phyloP scores from a whole-genome alignment of 2,113 vertebrate species.

The Engraulis encrasicolus region DNA sequence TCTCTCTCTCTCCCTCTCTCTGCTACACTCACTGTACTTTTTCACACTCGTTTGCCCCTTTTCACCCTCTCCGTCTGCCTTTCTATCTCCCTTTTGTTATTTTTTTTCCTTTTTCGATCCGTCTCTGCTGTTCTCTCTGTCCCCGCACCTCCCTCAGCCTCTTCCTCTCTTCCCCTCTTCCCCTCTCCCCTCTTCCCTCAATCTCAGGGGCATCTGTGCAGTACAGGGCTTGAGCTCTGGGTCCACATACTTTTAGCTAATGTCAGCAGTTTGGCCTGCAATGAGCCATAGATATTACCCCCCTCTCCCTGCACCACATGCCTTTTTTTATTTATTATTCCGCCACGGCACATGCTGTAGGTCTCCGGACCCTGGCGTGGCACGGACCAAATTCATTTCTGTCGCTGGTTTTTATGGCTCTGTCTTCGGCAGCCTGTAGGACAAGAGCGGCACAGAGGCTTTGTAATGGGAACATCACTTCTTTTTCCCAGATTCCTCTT shows the following conservation, averaged over 20 bases:
- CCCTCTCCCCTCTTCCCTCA: slow-evolving; percentile 32
- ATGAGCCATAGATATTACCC: slow-evolving; percentile 54
- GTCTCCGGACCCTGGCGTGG: slow-evolving; percentile 43
- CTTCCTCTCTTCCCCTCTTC: slow-evolving; percentile 1
- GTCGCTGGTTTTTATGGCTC: slow-evolving; percentile 50
- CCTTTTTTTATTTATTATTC: slow-evolving; percentile 51
- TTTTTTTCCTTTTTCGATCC: not conserved
- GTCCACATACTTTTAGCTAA: slow-evolving; percentile 51
- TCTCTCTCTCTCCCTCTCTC: not conserved
- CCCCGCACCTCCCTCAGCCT: slow-evolving; percentile 33
- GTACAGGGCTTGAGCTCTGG: slow-evolving; percentile 43
- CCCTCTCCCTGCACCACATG: slow-evolving; percentile 20
- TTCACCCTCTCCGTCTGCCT: not conserved
- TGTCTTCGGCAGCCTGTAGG: slow-evolving; percentile 18
- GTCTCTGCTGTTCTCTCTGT: slow-evolving; percentile 14
- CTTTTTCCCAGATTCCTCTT: slow-evolving; percentile 26
- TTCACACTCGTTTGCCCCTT: not conserved
- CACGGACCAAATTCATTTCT: slow-evolving; percentile 51
- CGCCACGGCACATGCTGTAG: slow-evolving; percentile 46
- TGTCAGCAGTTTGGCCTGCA: slow-evolving; percentile 59
- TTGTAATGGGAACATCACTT: slow-evolving; percentile 47
- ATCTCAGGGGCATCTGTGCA: slow-evolving; percentile 50
- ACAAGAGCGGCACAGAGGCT: slow-evolving; percentile 19
- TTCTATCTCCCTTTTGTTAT: slow-evolving; percentile 4
- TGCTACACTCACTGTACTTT: not conserved